Base-by-base conservation (phyloP, 1,140 invertebrate species). In the Drosophila eugracilis region DNA sequence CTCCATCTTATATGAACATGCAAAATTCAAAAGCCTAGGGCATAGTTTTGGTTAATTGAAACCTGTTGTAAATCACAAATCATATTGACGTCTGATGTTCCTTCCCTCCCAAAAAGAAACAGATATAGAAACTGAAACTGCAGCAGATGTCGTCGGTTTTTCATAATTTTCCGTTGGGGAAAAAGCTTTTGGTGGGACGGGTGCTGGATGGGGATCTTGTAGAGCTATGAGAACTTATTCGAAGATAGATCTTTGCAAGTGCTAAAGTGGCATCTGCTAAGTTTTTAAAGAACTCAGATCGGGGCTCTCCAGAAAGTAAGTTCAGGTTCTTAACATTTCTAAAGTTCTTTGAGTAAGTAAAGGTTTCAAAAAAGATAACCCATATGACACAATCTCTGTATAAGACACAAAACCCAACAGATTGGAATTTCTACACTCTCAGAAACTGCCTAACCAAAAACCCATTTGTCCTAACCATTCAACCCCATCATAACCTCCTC, bases 51-150 rank as follows among this genome's bases (percentile, higher is more conserved):
- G 65, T 69, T 69, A 69, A 69, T 69, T 69, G 65, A 69, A 69
- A 69, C 65, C 65, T 69, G 65, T 69, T 69, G 65, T 69, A 69
- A 69, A 69, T 69, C 65, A 69, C 65, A 69, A 69, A 69, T 69
- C 65, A 69, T 69, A 69, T 69, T 67, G 65, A 69, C 65, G 42
- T 15, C 36, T 15, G 36, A n/a, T 28, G 15, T n/a, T 0, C 30
- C n/a, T n/a, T n/a, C n/a, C n/a, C n/a, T 5, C 15, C 15, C 42
- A n/a, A 3, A 6, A 9, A 30, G n/a, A 30, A 47, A 7, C 26
- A 48, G 34, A 41, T 50, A 54, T 24, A 58, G 55, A 58, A 58
- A 17, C 59, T 9, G 14, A 67, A 66, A 67, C 45, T 34, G 22
- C 37, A 17, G 22, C 65, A 67, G 62, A 69, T 69, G 65, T 69